Conservation (phyloP, 2,797 vertebrate species). For the Vipera ursinii region DNA sequence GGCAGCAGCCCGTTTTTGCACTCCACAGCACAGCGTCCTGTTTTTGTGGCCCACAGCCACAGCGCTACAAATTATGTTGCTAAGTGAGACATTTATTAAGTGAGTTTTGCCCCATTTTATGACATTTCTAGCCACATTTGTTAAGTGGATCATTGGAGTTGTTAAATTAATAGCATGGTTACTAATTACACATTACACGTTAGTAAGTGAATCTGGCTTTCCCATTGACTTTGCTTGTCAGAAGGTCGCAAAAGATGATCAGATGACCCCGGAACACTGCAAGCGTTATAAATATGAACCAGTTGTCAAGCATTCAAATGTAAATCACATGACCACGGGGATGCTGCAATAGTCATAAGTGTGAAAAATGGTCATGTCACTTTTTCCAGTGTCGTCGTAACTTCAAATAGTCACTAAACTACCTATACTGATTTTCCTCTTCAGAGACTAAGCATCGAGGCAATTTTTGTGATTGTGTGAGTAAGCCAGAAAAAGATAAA, state of each 20-base stretch:
- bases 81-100: not conserved
- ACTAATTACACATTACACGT: not conserved
- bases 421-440: not conserved
- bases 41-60: too few relatives aligned
- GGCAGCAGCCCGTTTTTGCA: too few relatives aligned
- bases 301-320: not conserved
- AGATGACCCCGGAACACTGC: not conserved
- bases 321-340: not conserved
- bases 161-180: not conserved
- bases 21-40: too few relatives aligned
- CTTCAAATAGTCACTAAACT: not conserved
- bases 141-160: not conserved
- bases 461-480: not conserved
- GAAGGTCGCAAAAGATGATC: not conserved
- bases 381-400: not conserved
- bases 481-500: not conserved
- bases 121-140: not conserved
- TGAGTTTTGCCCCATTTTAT: not conserved
- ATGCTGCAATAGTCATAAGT: not conserved
- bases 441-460: not conserved
- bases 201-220: not conserved
- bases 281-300: not conserved
- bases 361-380: not conserved
- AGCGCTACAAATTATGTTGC: not conserved
- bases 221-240: not conserved